A percentile compares a stretch with the other conserved stretches of the same genome.
These are phyloP conservation scores for Nesidiocoris tenuis DNA, from an alignment of 2,888 invertebrate species.

Conservation along the genomic window DNA sequence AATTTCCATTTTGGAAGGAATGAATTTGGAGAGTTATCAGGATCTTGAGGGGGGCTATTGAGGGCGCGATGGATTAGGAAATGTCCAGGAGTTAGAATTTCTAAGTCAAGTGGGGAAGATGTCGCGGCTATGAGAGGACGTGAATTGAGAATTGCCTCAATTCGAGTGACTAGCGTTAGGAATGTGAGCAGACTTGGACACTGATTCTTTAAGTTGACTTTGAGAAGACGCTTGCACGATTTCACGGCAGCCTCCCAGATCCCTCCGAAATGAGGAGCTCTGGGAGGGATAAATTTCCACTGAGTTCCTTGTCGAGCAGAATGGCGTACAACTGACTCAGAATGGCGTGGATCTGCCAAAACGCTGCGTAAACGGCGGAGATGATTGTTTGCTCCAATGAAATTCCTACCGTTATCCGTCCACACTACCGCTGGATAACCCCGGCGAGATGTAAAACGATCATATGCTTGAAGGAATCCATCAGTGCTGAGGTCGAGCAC, in stretches of 20 bases:
- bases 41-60: no score
- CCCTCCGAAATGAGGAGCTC: slow-evolving; percentile 16
- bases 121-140: no score
- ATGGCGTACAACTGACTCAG: not conserved
- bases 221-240: not conserved
- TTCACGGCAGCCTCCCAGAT: slow-evolving; percentile 16
- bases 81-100: no score
- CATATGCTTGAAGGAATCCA: slow-evolving; percentile 13
- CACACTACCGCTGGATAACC: slow-evolving; percentile 23
- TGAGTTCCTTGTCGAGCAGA: not conserved
- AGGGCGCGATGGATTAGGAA: no score
- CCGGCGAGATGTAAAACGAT: slow-evolving; percentile 7
- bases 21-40: no score
- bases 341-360: not conserved
- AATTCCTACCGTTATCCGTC: slow-evolving; percentile 25
- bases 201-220: no score
- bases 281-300: slow-evolving; percentile 27
- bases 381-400: slow-evolving; percentile 23
- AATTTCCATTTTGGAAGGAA: no score
- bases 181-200: not conserved
- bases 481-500: slow-evolving; percentile 8
- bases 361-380: not conserved
- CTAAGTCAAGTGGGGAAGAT: no score
- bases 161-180: no score
- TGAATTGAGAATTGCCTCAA: no score